Evolutionary conservation across 2,888 invertebrate genomes (phyloP).

Genomic region (Drosophila formosana): DNA sequence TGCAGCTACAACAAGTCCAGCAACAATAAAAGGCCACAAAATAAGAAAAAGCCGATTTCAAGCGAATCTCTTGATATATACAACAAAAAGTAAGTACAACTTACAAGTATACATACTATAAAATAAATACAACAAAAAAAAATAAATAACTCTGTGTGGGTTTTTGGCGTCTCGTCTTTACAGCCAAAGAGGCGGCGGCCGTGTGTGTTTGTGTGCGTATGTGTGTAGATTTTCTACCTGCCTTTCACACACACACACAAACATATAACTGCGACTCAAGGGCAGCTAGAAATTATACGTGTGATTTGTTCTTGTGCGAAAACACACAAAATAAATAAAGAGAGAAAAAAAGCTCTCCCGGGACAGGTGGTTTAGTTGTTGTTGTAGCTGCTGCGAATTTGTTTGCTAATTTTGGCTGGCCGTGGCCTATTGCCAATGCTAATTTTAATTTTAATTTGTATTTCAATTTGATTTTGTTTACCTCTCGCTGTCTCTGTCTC

Average conservation of each 20-base stretch:
- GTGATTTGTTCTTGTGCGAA: conserved; percentile 59
- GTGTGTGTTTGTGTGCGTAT: conserved; percentile 30
- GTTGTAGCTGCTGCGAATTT: conserved; percentile 24
- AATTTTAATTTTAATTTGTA: conserved; percentile 36
- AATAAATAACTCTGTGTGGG: conserved; percentile 23
- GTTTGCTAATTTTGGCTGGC: conserved; percentile 49
- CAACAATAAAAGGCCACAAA: conserved; percentile 33
- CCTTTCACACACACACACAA: neutral
- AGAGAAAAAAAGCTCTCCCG: conserved; percentile 13
- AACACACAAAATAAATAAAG: conserved; percentile 36
- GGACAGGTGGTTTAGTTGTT: conserved; percentile 51
- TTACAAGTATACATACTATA: conserved; percentile 52
- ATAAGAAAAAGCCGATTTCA: conserved; percentile 51
- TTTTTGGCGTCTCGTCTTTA: conserved; percentile 61
- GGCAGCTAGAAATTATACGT: conserved; percentile 69
- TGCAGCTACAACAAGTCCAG: conserved; percentile 34
- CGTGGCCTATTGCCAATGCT: conserved; percentile 43
- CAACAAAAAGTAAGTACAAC: conserved; percentile 62
- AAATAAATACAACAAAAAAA: conserved; percentile 17
- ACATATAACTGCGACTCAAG: conserved; percentile 66
- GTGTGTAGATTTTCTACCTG: conserved; percentile 18
- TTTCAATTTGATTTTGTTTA: conserved; percentile 8
- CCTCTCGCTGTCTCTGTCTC: conserved; percentile 2
- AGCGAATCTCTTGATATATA: conserved; percentile 45
- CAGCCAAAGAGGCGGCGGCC: conserved; percentile 56